Evolutionary conservation across 2,888 invertebrate species (phyloP).

Genomic region (Rhopalosiphum nymphaeae): DNA sequence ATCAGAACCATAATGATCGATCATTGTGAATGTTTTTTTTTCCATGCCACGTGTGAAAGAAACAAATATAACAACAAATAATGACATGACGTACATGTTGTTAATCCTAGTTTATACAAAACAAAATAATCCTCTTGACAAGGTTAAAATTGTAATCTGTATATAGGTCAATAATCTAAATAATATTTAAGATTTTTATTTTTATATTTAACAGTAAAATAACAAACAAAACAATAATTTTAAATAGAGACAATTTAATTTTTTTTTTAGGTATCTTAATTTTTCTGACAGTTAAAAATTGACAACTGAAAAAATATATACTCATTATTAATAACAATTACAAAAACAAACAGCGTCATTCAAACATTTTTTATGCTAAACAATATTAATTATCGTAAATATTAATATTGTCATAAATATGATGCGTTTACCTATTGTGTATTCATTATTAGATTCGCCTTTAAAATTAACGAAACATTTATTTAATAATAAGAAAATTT

Average conservation of each 20-base stretch:
- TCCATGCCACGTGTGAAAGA: neutral
- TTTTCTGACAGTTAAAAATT: neutral
- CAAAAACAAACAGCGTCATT: neutral
- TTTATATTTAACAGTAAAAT: neutral
- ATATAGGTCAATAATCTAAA: neutral
- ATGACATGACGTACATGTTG: neutral
- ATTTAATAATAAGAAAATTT: neutral
- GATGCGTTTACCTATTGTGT: neutral
- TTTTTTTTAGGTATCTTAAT: neutral
- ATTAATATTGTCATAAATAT: neutral
- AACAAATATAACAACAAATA: neutral
- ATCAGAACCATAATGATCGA: neutral
- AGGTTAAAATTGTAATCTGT: neutral
- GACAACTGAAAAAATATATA: neutral
- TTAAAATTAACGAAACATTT: neutral
- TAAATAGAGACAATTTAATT: neutral
- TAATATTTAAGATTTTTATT: neutral
- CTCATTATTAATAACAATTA: neutral
- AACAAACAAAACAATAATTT: neutral
- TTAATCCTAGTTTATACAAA: neutral
- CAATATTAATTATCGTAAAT: neutral
- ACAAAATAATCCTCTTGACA: neutral
- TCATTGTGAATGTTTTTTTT: neutral
- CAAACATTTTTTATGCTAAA: neutral
- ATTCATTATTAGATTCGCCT: neutral